These are phyloP conservation scores for Salpingus planirostris DNA, from an alignment of 2,888 invertebrate species.

Conservation along the genomic window DNA sequence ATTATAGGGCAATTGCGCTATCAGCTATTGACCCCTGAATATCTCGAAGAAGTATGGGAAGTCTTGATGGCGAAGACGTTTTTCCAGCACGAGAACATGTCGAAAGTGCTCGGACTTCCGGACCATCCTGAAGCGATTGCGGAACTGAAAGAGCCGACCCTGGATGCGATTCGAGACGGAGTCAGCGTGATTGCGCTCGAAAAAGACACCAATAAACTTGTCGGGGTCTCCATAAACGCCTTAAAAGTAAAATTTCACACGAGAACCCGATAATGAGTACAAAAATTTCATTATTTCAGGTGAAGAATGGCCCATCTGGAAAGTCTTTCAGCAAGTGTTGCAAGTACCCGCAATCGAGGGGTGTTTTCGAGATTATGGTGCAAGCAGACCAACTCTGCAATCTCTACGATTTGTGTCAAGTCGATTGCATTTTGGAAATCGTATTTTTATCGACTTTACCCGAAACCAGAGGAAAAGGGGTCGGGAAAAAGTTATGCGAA, in stretches of 20 bases:
- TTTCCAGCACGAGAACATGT: conserved; percentile 52
- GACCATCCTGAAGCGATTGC: conserved; percentile 50
- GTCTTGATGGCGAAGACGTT: conserved; percentile 53
- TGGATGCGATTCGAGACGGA: conserved; percentile 54
- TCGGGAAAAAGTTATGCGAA: conserved; percentile 47
- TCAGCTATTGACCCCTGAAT: conserved; percentile 48
- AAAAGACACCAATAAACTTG: conserved; percentile 47
- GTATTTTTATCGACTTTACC: conserved; percentile 56
- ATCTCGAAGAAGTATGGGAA: conserved; percentile 50
- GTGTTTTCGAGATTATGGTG: conserved; percentile 57
- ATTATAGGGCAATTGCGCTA: too few species aligned
- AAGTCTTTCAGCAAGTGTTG: conserved; percentile 48
- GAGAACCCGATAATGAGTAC: too few species aligned
- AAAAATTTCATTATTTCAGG: too few species aligned
- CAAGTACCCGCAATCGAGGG: conserved; percentile 48
- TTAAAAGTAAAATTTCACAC: too few species aligned
- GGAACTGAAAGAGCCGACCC: conserved; percentile 53
- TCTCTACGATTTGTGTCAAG: conserved; percentile 16
- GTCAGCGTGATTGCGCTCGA: conserved; percentile 55
- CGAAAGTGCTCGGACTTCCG: conserved; percentile 49
- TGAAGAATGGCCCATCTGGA: too few species aligned
- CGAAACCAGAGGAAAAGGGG: conserved; percentile 44
- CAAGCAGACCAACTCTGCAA: conserved; percentile 45
- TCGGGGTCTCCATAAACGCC: conserved; percentile 46
- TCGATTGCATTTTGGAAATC: conserved; percentile 55